Base-by-base conservation (phyloP, 2,113 vertebrate species). In the Kryptolebias marmoratus region DNA sequence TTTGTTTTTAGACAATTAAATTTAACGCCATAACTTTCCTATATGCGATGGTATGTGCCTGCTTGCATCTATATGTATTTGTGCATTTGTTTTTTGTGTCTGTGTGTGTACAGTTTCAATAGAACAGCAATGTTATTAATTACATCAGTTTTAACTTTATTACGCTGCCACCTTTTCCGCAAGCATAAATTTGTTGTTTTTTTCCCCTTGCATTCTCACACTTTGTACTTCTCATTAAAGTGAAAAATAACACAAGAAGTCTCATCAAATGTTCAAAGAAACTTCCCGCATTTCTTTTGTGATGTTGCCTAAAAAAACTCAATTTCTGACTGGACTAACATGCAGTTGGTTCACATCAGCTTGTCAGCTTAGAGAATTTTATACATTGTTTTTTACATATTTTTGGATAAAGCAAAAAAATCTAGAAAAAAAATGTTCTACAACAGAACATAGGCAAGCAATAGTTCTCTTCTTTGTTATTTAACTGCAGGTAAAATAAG, bases 101-200 rank as follows among this genome's bases (percentile, higher is more conserved):
- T 72, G 5, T 12, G 6, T 66, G 36, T 13, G 10, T 36, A 1
- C 31, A 10, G 36, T 18, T 22, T 10, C 5, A 16, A 16, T 49
- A 48, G 32, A 76, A 49, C 55, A 32, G 22, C 27, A 53, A 31
- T 57, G 30, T 64, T 64, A 72, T 54, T 77, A 64, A 75, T 67
- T 31, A 66, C 65, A 63, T 5, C 50, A 66, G 30, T 52, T 81
- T 64, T 30, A 64, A 73, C 64, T 53, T 39, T 70, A 69, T 57
- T 71, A 68, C 75, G 53, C 42, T 32, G 55, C 27, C 52, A 74
- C 54, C 54, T 32, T 12, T 61, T 15, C 47, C 11, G 68, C 75
- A 64, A 36, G 32, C 32, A 3, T 36, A 36, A 2, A 15, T 68
- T 56, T 28, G 39, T 68, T 16, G 7, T 50, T 58, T 54, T 39